Conservation (phyloP, 1,140 invertebrate genomes). For the Pentalonia nigronervosa region DNA sequence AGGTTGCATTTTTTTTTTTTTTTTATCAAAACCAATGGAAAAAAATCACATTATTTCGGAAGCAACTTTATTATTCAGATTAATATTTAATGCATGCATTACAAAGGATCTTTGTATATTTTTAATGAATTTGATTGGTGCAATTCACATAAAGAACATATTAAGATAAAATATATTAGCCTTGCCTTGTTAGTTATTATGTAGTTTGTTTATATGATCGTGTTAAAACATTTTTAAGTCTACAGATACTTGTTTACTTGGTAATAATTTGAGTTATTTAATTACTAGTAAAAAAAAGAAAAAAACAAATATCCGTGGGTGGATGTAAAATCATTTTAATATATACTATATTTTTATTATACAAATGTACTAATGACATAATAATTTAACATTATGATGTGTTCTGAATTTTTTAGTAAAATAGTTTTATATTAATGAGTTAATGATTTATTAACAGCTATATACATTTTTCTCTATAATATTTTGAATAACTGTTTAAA, state of each 20-base stretch:
- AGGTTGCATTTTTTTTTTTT: neutral
- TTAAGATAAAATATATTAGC: neutral
- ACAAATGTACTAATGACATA: neutral
- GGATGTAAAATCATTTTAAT: neutral
- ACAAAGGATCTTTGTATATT: neutral
- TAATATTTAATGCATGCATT: neutral
- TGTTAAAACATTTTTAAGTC: neutral
- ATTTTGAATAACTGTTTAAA: too few relatives aligned
- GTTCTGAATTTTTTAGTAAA: neutral
- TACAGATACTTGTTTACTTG: neutral
- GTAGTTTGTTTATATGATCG: neutral
- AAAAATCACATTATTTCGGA: neutral
- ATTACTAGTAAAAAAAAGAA: neutral
- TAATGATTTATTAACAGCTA: neutral
- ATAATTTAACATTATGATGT: neutral
- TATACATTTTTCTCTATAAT: too few relatives aligned
- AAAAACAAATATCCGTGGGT: neutral
- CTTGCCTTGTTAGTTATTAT: neutral
- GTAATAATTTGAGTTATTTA: neutral
- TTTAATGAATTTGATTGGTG: too few relatives aligned
- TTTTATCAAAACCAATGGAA: neutral
- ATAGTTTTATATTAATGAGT: neutral
- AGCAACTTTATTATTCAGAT: neutral
- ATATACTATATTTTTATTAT: neutral
- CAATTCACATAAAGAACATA: neutral